phyloP scores from a whole-genome alignment of 2,797 vertebrate species.

The Octomys mimax region DNA sequence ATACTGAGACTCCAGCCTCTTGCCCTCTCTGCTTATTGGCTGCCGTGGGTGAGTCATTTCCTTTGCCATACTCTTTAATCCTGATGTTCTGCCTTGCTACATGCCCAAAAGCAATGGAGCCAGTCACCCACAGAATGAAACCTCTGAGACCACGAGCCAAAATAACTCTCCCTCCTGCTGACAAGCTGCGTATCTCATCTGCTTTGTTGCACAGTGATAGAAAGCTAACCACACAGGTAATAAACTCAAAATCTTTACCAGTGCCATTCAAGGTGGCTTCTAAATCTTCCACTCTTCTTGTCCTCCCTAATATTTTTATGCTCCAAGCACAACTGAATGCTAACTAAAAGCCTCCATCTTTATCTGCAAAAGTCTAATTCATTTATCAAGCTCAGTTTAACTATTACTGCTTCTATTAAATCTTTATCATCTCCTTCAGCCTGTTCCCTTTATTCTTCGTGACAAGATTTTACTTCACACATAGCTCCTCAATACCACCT shows the following conservation, averaged over 20 bases:
- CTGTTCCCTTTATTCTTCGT: not conserved
- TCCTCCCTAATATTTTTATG: not conserved
- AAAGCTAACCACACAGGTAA: not conserved
- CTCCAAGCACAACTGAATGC: not conserved
- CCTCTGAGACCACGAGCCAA: not conserved
- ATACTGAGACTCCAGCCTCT: not conserved
- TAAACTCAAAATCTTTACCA: not conserved
- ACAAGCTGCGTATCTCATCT: not conserved
- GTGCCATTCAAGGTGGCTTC: not conserved
- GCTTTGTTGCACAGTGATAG: not conserved
- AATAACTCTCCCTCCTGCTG: not conserved
- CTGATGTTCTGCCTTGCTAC: not conserved
- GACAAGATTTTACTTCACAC: not conserved
- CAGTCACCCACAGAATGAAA: not conserved
- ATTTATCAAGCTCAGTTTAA: not conserved
- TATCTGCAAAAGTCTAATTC: not conserved
- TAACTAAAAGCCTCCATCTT: not conserved
- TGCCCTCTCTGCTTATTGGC: not conserved
- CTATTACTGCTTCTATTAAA: not conserved
- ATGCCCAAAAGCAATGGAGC: not conserved
- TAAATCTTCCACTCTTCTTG: not conserved
- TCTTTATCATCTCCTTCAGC: not conserved
- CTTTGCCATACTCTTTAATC: no score
- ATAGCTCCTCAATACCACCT: not conserved
- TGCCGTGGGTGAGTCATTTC: not conserved